A percentile compares a stretch with the other conserved stretches of the same genome.
phyloP scores from a whole-genome alignment of 2,797 vertebrate genomes.

The Anableps anableps region DNA sequence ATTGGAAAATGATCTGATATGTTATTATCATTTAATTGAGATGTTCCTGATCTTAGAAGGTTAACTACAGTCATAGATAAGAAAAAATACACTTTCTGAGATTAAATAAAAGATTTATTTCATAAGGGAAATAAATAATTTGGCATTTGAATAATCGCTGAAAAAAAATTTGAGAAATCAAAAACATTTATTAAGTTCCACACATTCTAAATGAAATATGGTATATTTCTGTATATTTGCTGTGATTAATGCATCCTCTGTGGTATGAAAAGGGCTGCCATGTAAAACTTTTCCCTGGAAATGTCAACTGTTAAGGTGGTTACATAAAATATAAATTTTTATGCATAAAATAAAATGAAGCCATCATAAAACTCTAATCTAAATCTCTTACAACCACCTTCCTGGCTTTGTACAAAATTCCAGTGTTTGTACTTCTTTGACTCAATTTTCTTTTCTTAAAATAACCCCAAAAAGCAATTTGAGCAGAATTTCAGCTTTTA shows the following conservation, averaged over 20 bases:
- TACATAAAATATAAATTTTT: constrained; percentile 6
- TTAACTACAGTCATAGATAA: constrained; percentile 25
- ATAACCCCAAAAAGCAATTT: background rate
- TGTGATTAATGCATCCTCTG: background rate
- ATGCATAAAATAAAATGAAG: constrained; percentile 13
- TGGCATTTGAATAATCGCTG: background rate
- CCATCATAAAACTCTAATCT: constrained; percentile 15
- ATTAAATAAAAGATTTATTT: constrained; percentile 12
- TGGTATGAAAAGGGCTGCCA: constrained; percentile 10
- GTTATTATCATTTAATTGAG: background rate
- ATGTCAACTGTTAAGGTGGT: constrained; percentile 28
- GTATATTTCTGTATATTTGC: background rate
- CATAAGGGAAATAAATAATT: constrained; percentile 10
- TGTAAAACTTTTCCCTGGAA: constrained; percentile 15
- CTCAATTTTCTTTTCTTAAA: constrained; percentile 9
- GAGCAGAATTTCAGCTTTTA: constrained; percentile 12
- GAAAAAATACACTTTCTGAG: background rate
- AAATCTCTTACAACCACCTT: constrained; percentile 22
- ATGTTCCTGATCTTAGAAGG: constrained; percentile 3
- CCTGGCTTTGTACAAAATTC: constrained; percentile 31
- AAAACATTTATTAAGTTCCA: background rate
- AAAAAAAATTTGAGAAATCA: background rate
- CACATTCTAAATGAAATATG: background rate
- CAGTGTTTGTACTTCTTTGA: constrained; percentile 53
- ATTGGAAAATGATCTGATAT: constrained; percentile 28